These are phyloP conservation scores for Danio jaintianensis DNA, from an alignment of 2,797 vertebrate genomes.

Conservation along the genomic window DNA sequence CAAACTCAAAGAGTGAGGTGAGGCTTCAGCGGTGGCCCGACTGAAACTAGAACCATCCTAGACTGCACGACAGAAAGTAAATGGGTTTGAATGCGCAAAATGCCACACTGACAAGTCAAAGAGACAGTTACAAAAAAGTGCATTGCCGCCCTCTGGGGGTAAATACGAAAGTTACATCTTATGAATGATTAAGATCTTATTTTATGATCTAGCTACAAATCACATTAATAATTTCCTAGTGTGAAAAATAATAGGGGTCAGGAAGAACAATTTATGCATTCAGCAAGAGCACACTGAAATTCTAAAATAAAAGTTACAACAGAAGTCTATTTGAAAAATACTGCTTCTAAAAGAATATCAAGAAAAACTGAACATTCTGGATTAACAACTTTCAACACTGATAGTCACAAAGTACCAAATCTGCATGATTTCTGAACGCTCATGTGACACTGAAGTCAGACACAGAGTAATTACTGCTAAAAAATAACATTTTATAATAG, in stretches of 20 bases:
- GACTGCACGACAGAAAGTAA: constrained; percentile 15
- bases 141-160: constrained; percentile 57
- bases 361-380: too few species aligned
- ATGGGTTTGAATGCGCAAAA: constrained; percentile 16
- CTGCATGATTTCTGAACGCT: neutral
- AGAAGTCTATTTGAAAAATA: neutral
- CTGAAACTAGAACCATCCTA: constrained; percentile 46
- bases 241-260: neutral
- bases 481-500: neutral
- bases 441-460: neutral
- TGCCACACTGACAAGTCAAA: neutral
- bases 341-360: too few species aligned
- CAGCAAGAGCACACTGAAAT: neutral
- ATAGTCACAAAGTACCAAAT: neutral
- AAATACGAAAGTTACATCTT: neutral
- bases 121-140: neutral
- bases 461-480: neutral
- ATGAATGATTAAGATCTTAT: too few species aligned
- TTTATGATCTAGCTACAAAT: too few species aligned
- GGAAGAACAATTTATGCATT: neutral
- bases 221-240: neutral
- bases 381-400: neutral
- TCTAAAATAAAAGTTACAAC: neutral
- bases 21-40: neutral
- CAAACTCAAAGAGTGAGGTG: neutral